A percentile compares a stretch with the other conserved stretches of the same genome.
Conservation (phyloP, 2,113 vertebrate species). For the Pseudorectes ferrugineus region DNA sequence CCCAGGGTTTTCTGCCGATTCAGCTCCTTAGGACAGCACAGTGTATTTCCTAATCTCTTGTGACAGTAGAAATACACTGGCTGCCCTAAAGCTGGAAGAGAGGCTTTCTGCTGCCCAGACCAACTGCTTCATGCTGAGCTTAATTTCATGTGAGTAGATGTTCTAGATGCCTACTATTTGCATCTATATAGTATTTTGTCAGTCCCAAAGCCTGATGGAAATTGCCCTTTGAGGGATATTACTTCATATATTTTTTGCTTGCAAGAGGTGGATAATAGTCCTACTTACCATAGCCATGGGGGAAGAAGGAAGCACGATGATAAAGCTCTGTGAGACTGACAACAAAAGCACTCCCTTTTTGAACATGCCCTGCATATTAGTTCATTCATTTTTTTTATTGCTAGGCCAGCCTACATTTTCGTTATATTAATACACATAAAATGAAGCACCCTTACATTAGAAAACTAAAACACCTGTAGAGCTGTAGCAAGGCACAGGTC, state of each 20-base stretch:
- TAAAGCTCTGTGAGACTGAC: neutral
- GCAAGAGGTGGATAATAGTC: neutral
- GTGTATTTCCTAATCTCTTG: constrained; percentile 7
- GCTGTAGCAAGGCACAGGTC: neutral
- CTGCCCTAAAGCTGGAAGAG: neutral
- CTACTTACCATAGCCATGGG: neutral
- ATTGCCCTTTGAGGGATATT: neutral
- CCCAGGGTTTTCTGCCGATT: neutral
- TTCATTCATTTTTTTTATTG: neutral
- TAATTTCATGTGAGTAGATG: neutral
- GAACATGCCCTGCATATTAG: neutral
- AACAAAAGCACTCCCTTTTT: neutral
- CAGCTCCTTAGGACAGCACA: neutral
- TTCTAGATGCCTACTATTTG: neutral
- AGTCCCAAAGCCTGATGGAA: neutral
- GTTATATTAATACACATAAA: neutral
- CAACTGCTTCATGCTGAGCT: neutral
- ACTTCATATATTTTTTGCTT: neutral
- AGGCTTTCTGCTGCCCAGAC: neutral
- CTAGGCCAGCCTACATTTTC: neutral
- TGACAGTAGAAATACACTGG: neutral
- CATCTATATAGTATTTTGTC: neutral
- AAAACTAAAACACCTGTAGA: neutral
- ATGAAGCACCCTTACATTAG: neutral
- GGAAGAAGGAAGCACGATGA: neutral